phyloP scores from a whole-genome alignment of 2,888 invertebrate species.

The Spodoptera picta region DNA sequence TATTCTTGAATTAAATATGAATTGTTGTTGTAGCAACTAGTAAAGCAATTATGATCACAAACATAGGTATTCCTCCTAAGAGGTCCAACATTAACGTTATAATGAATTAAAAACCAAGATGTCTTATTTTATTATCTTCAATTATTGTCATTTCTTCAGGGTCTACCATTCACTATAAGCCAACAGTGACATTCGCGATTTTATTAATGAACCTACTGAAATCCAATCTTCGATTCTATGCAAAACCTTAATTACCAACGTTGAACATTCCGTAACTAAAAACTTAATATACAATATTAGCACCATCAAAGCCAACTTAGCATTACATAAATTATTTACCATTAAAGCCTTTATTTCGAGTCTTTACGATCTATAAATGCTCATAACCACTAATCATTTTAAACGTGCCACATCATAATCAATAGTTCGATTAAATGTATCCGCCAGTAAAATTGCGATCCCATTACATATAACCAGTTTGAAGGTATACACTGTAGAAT shows the following conservation, averaged over 20 bases:
- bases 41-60: no score
- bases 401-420: conserved; percentile 53
- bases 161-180: no score
- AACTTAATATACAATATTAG: conserved; percentile 17
- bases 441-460: conserved; percentile 69
- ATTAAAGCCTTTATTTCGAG: conserved; percentile 39
- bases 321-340: conserved; percentile 37
- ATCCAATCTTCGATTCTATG: neutral
- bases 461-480: conserved; percentile 76
- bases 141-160: no score
- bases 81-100: no score
- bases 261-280: conserved; percentile 10
- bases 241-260: neutral
- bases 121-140: no score
- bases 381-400: conserved; percentile 51
- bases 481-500: conserved; percentile 81
- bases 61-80: no score
- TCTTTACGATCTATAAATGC: conserved; percentile 35
- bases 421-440: conserved; percentile 67
- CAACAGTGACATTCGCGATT: no score
- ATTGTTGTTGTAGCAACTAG: no score
- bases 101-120: no score
- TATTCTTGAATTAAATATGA: no score
- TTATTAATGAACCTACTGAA: no score
- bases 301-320: conserved; percentile 14